phyloP scores from a whole-genome alignment of 2,113 vertebrate species.

The Cyprinodon tularosa region DNA sequence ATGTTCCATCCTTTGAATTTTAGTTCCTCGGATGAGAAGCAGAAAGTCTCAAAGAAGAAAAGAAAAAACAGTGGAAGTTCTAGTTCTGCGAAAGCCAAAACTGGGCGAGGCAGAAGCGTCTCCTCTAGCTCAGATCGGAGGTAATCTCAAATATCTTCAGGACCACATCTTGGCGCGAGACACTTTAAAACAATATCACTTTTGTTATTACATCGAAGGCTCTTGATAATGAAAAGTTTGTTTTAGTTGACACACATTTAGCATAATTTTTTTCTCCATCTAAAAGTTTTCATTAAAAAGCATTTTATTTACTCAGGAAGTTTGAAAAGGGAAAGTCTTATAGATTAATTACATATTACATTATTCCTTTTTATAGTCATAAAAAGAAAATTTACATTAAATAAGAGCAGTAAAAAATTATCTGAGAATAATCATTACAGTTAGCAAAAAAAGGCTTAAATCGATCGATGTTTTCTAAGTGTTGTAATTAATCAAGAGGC shows the following conservation, averaged over 20 bases:
- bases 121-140: slow-evolving; percentile 75
- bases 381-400: neutral
- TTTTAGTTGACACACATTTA: neutral
- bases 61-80: slow-evolving; percentile 52
- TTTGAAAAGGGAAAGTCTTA: neutral
- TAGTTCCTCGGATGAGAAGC: slow-evolving; percentile 75
- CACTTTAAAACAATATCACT: neutral
- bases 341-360: too few relatives aligned
- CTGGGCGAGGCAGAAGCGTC: slow-evolving; percentile 43
- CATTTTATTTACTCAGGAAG: neutral
- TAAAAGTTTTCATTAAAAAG: too few relatives aligned
- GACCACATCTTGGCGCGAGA: neutral
- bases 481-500: too few relatives aligned
- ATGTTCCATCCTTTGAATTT: neutral
- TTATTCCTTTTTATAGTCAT: too few relatives aligned
- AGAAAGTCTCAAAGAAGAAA: slow-evolving; percentile 65
- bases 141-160: slow-evolving; percentile 32
- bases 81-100: slow-evolving; percentile 64
- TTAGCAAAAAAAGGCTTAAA: neutral
- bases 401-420: neutral
- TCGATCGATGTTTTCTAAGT: neutral
- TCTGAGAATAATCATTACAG: neutral
- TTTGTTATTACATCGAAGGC: too few relatives aligned
- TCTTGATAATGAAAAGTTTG: too few relatives aligned
- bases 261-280: too few relatives aligned